phyloP scores from a whole-genome alignment of 2,797 vertebrate species.

The Argentina silus region DNA sequence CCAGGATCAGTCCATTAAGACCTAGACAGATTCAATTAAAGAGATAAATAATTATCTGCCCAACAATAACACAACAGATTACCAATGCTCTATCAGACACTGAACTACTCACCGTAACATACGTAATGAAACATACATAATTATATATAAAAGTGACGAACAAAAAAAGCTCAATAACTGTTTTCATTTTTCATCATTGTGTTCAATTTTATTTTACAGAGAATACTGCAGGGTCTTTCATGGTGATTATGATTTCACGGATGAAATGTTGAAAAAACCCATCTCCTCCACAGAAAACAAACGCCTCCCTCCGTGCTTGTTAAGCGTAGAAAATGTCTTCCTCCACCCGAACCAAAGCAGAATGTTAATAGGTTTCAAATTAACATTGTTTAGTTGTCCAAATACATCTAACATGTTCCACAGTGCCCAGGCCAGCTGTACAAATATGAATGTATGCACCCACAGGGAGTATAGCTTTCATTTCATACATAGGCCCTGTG shows the following conservation, averaged over 20 bases:
- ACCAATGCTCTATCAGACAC: constrained; percentile 22
- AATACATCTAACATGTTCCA: constrained; percentile 66
- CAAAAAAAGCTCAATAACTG: constrained; percentile 20
- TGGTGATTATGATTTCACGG: constrained; percentile 60
- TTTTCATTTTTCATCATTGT: background rate
- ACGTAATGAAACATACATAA: constrained; percentile 37
- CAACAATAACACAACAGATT: constrained; percentile 46
- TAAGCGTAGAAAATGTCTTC: constrained; percentile 62
- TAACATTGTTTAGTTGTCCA: constrained; percentile 74
- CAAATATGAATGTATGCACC: constrained; percentile 74
- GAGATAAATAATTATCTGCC: constrained; percentile 61
- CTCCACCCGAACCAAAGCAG: constrained; percentile 60
- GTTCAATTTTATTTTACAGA: background rate
- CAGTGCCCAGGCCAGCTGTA: constrained; percentile 70
- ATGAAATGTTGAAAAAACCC: constrained; percentile 32
- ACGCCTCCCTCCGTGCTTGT: constrained; percentile 46
- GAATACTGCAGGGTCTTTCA: background rate
- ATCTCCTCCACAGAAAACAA: constrained; percentile 59
- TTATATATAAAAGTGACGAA: constrained; percentile 20
- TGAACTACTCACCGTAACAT: constrained; percentile 39
- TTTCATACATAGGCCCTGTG: constrained; percentile 55
- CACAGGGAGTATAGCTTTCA: constrained; percentile 77
- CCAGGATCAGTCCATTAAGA: constrained; percentile 68
- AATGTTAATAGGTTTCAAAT: constrained; percentile 77
- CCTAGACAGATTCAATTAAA: constrained; percentile 74